Base-by-base conservation (phyloP, 1,140 invertebrate species). In the Rhysida immarginata region DNA sequence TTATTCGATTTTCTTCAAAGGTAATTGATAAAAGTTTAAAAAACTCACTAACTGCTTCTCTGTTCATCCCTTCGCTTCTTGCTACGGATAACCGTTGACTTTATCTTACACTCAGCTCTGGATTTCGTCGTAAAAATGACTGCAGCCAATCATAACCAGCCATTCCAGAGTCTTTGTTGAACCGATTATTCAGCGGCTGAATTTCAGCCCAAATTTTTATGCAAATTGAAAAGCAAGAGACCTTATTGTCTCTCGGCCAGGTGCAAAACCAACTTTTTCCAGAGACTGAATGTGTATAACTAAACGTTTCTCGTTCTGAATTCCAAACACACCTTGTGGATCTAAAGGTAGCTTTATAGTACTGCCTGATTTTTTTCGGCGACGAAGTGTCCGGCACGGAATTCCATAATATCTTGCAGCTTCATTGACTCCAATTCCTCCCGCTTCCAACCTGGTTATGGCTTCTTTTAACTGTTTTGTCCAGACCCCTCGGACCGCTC, bases 201-300 rank as follows among this genome's bases (percentile, higher is more conserved):
- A 23, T 23, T 46, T 46, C 21, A 46, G 16, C 44, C 35, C 35
- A 41, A 11, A 11, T 41, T 11, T n/a, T n/a, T 41, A 11, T 41
- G 35, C 35, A 41, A 46, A 46, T 11, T 18, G 8, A 20, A 46
- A 46, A 18, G 44, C 44, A 16, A 46, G 44, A 18, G 21, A 23
- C 21, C 44, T 16, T 3, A 46, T 23, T 18, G 18, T 18, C 16
- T 16, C 21, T 18, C 16, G 16, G 21, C 5, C 20, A 46, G 44
- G 44, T 46, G 44, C 29, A 23, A 46, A 18, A 46, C 21, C 44
- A 46, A 46, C 44, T 46, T 46, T 46, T 46, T 46, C 44, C 44
- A 46, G 8, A 18, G 16, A 13, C 44, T 46, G 44, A 46, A 46
- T 46, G 44, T 46, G 29, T 35, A 5, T 35, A 35, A 35, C 29